These are phyloP conservation scores for Hoplostethus atlanticus DNA, from an alignment of 2,797 vertebrate genomes.

Conservation along the genomic window DNA sequence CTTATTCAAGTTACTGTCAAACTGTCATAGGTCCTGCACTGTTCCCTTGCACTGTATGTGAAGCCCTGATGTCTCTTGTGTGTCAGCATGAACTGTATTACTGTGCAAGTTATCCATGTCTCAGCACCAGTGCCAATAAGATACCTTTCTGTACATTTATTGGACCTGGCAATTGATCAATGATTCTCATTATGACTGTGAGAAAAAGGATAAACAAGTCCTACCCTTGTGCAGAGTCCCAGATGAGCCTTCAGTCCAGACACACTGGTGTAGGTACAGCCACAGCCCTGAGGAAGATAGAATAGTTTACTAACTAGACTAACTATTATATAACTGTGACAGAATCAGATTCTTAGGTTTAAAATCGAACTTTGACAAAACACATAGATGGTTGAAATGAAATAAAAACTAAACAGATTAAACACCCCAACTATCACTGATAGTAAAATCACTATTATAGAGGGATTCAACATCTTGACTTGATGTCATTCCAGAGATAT, in stretches of 20 bases:
- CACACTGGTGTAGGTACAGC: slow-evolving; percentile 91
- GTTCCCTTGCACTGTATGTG: background rate
- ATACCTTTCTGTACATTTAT: background rate
- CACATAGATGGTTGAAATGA: no score
- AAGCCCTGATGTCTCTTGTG: no score
- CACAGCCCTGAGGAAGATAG: slow-evolving; percentile 76
- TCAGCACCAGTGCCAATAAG: no score
- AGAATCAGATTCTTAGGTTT: no score
- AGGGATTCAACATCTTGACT: background rate
- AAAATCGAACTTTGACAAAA: no score
- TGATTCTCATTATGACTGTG: background rate
- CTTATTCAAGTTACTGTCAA: no score
- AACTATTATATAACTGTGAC: no score
- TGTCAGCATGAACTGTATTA: background rate
- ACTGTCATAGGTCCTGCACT: background rate
- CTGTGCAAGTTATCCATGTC: background rate
- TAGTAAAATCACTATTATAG: background rate
- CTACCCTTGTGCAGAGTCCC: slow-evolving; percentile 91
- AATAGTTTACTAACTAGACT: background rate
- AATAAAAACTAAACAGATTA: no score
- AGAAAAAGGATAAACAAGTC: slow-evolving; percentile 15
- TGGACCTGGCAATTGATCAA: background rate
- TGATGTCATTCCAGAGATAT: no score
- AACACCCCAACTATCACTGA: no score
- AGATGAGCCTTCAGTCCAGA: slow-evolving; percentile 96